Percentiles rank a stretch among this genome's conserved stretches.
phyloP scores from a whole-genome alignment of 2,797 vertebrate genomes.

The Rhinophrynus dorsalis region DNA sequence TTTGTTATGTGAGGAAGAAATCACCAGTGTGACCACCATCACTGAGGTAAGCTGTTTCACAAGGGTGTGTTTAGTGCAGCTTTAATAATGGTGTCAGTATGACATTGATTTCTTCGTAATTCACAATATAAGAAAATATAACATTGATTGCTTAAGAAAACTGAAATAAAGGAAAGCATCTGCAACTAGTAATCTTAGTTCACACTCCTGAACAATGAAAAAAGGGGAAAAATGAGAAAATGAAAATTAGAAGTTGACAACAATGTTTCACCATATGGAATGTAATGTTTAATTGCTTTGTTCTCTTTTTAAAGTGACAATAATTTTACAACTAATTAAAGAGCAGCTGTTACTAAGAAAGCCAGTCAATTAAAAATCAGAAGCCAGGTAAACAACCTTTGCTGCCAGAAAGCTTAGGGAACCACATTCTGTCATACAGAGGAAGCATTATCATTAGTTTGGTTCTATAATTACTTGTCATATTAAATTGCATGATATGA shows the following conservation, averaged over 20 bases:
- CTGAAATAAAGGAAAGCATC: too few relatives aligned
- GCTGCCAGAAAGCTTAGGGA: slow-evolving; percentile 43
- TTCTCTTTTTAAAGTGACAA: slow-evolving; percentile 47
- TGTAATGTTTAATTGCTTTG: slow-evolving; percentile 46
- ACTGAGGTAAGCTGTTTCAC: too few relatives aligned
- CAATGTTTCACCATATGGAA: slow-evolving; percentile 44
- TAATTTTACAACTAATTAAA: slow-evolving; percentile 51
- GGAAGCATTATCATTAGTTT: slow-evolving; percentile 37
- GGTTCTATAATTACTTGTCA: slow-evolving; percentile 48
- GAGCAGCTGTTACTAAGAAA: slow-evolving; percentile 45
- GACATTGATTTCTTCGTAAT: too few relatives aligned
- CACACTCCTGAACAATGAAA: too few relatives aligned
- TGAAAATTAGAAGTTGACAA: slow-evolving; percentile 10
- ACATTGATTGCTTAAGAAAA: too few relatives aligned
- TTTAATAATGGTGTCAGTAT: too few relatives aligned
- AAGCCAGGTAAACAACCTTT: slow-evolving; percentile 51
- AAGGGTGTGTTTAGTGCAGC: too few relatives aligned
- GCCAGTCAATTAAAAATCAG: slow-evolving; percentile 49
- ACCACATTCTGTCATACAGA: slow-evolving; percentile 44
- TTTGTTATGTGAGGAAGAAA: too few relatives aligned
- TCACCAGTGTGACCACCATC: too few relatives aligned
- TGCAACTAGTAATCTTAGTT: too few relatives aligned
- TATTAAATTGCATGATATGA: slow-evolving; percentile 15
- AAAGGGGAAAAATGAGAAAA: background rate
- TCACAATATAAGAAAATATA: too few relatives aligned